Evolutionary conservation across 2,797 vertebrate species (phyloP).

Genomic region (Crypturellus tataupa): DNA sequence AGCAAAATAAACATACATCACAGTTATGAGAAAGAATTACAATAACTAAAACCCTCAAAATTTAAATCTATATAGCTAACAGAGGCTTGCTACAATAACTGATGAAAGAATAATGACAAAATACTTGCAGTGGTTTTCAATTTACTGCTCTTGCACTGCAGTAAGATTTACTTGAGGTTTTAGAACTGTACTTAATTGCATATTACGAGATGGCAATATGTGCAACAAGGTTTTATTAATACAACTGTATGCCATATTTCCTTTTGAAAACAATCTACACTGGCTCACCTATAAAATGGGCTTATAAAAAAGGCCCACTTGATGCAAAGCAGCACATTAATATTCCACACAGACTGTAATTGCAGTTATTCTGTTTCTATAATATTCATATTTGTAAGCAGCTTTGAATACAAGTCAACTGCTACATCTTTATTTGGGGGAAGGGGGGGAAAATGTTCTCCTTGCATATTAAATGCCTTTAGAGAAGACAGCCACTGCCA

Average conservation of each 20-base stretch:
- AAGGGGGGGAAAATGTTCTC: not conserved
- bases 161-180: constrained; percentile 26
- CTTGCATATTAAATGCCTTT: constrained; percentile 25
- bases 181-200: constrained; percentile 54
- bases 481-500: constrained; percentile 16
- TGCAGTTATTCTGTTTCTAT: constrained; percentile 41
- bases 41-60: not conserved
- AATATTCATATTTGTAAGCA: constrained; percentile 59
- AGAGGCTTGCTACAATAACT: constrained; percentile 9
- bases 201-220: constrained; percentile 42
- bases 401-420: constrained; percentile 47
- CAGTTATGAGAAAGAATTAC: not conserved
- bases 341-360: constrained; percentile 49
- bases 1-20: not conserved
- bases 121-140: constrained; percentile 11
- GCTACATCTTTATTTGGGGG: not conserved
- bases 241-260: constrained; percentile 38
- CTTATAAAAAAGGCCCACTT: constrained; percentile 42
- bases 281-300: constrained; percentile 32
- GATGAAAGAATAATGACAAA: constrained; percentile 31
- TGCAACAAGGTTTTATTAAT: constrained; percentile 43
- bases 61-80: not conserved
- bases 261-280: constrained; percentile 56
- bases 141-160: not conserved
- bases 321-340: constrained; percentile 42